Conservation (phyloP, 2,113 vertebrate genomes). For the Fregata magnificens region DNA sequence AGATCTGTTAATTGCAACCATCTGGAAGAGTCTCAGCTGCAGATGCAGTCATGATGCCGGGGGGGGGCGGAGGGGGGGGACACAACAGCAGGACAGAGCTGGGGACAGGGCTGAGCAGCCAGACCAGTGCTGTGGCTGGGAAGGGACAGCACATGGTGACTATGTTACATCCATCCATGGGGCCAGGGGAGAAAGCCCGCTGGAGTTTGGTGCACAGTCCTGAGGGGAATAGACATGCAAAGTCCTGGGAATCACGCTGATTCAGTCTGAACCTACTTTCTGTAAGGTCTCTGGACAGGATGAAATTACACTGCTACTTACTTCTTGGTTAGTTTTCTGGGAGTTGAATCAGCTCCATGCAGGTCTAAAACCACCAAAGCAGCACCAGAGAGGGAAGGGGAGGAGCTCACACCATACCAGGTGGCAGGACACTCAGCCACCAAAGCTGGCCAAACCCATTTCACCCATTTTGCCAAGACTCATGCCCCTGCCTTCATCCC, state of each 20-base stretch:
- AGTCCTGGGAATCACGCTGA: fast-evolving
- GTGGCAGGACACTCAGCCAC: neutral
- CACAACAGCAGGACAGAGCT: neutral
- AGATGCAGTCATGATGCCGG: neutral
- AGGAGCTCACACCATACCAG: neutral
- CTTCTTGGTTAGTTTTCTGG: neutral
- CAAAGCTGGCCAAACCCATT: neutral
- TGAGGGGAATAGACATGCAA: neutral
- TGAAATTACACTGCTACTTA: neutral
- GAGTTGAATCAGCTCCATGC: neutral
- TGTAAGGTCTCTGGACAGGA: neutral
- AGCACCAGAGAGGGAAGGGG: neutral
- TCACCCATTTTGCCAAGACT: neutral
- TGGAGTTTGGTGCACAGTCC: too few species aligned
- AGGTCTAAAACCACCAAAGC: neutral
- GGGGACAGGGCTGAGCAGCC: neutral
- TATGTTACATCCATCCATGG: neutral
- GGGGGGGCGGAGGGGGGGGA: too few species aligned
- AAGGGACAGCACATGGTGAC: neutral
- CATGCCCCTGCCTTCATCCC: neutral
- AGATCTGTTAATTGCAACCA: neutral
- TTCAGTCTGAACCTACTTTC: neutral
- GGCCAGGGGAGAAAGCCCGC: neutral
- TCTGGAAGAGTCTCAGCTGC: neutral
- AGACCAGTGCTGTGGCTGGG: neutral